Conservation (phyloP, 1,140 invertebrate genomes). For the Pseudomyrmex concolor region DNA sequence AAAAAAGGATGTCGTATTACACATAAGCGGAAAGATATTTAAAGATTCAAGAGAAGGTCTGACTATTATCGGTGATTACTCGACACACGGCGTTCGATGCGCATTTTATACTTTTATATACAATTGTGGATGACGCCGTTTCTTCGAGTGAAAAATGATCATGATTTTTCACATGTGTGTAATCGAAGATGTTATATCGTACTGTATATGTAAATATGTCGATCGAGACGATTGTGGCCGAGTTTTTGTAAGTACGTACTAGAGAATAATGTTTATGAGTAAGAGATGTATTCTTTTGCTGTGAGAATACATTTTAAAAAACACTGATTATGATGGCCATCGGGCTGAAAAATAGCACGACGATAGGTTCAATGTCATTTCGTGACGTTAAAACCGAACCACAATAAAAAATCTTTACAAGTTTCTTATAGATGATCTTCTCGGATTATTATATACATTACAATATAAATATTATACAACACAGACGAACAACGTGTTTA, state of each 20-base stretch:
- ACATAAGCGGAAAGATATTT: slow-evolving; percentile 20
- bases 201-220: not conserved
- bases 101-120: slow-evolving; percentile 81
- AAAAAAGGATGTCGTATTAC: slow-evolving; percentile 25
- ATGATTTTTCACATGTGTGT: not conserved
- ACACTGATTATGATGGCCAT: not conserved
- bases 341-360: slow-evolving; percentile 16
- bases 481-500: not conserved
- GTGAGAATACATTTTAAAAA: not conserved
- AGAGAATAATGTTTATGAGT: slow-evolving; percentile 26
- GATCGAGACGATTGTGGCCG: slow-evolving; percentile 1
- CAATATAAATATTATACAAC: too few species aligned
- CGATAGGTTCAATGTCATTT: slow-evolving; percentile 29
- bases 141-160: slow-evolving; percentile 36
- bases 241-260: slow-evolving; percentile 45
- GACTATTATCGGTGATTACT: slow-evolving; percentile 20
- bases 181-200: slow-evolving; percentile 28
- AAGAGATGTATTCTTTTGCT: slow-evolving; percentile 40
- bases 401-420: too few species aligned
- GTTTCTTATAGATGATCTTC: too few species aligned
- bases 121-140: slow-evolving; percentile 56
- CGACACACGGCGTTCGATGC: slow-evolving; percentile 42
- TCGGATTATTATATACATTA: too few species aligned
- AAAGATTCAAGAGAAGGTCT: slow-evolving; percentile 2
- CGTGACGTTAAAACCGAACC: not conserved